These are phyloP conservation scores for Bradypodion pumilum DNA, from an alignment of 2,797 vertebrate genomes.

Conservation along the genomic window DNA sequence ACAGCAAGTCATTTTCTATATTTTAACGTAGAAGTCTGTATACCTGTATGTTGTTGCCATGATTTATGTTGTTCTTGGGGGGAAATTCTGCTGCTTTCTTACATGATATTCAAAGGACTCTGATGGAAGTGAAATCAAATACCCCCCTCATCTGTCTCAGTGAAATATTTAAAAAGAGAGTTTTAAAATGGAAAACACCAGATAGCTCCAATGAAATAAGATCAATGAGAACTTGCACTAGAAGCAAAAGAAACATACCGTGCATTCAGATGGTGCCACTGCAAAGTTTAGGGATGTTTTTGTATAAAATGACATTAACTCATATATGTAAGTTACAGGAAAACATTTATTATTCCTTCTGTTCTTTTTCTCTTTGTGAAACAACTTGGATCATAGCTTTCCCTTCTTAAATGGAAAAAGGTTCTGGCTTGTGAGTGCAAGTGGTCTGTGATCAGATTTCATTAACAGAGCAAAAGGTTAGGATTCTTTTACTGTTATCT, in stretches of 20 bases:
- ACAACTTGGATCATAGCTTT: conserved; percentile 21
- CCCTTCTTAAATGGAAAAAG: not conserved
- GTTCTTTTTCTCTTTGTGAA: conserved; percentile 35
- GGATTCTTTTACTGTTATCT: not conserved
- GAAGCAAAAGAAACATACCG: conserved; percentile 45
- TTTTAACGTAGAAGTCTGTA: conserved; percentile 21
- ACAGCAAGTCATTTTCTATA: no score
- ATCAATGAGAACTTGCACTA: conserved; percentile 49
- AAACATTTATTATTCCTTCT: conserved; percentile 51
- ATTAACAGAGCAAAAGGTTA: not conserved
- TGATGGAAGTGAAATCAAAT: conserved; percentile 47
- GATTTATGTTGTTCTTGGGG: conserved; percentile 58
- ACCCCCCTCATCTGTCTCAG: conserved; percentile 43
- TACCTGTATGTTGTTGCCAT: conserved; percentile 51
- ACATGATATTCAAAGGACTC: conserved; percentile 51
- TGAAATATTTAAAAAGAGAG: conserved; percentile 51
- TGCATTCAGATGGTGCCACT: conserved; percentile 51
- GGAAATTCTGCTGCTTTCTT: conserved; percentile 58
- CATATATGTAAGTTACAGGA: conserved; percentile 49
- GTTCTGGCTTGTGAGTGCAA: not conserved
- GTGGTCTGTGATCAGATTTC: not conserved
- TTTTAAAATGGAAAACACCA: conserved; percentile 56
- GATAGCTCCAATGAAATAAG: conserved; percentile 57
- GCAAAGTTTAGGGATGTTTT: conserved; percentile 41
- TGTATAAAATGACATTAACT: conserved; percentile 58